Conservation (phyloP, 1,140 invertebrate species). For the Contarinia nasturtii region DNA sequence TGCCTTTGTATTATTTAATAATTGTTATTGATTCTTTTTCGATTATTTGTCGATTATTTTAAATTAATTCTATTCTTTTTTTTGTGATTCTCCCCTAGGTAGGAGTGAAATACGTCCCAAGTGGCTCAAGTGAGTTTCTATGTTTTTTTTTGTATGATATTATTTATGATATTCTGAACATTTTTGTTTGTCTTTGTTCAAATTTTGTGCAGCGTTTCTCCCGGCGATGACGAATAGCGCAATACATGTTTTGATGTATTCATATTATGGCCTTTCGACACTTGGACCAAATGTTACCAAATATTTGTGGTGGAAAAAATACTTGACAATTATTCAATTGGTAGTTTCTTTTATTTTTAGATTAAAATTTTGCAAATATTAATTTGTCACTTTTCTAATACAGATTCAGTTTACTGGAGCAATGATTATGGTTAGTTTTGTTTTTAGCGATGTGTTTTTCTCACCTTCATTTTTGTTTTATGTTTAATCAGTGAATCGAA, state of each 20-base stretch:
- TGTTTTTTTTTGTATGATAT: too few relatives aligned
- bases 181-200: background rate
- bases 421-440: too few relatives aligned
- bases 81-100: too few relatives aligned
- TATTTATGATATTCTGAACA: background rate
- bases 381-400: too few relatives aligned
- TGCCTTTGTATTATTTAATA: too few relatives aligned
- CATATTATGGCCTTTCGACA: slow-evolving; percentile 73
- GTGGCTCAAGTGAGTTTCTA: slow-evolving; percentile 69
- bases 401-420: slow-evolving; percentile 61
- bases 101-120: slow-evolving; percentile 89
- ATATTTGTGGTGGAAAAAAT: slow-evolving; percentile 90
- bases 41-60: too few relatives aligned
- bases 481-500: too few relatives aligned
- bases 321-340: slow-evolving; percentile 69
- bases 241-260: slow-evolving; percentile 86
- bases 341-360: slow-evolving; percentile 17
- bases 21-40: too few relatives aligned
- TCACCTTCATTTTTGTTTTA: too few relatives aligned
- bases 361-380: too few relatives aligned
- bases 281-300: slow-evolving; percentile 57
- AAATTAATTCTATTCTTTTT: too few relatives aligned
- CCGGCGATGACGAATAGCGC: slow-evolving; percentile 79
- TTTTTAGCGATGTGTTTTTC: too few relatives aligned
- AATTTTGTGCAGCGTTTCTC: slow-evolving; percentile 42